Conservation (phyloP, 2,888 invertebrate genomes). For the Erebia epiphron region DNA sequence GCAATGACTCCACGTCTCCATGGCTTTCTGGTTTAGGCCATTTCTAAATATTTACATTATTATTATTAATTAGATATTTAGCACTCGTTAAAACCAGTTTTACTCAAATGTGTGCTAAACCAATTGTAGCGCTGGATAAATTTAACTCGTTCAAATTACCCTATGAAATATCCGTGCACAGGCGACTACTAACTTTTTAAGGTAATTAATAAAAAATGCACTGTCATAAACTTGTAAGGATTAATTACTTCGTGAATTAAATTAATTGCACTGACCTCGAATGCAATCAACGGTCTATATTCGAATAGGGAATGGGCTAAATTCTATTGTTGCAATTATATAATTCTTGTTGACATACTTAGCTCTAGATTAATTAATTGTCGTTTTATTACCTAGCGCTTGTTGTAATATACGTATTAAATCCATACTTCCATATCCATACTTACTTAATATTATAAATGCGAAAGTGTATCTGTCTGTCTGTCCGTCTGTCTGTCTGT, state of each 20-base stretch:
- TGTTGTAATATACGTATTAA: neutral
- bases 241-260: conserved; percentile 27
- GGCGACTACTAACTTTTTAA: conserved; percentile 8
- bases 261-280: conserved; percentile 38
- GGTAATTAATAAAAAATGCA: conserved; percentile 19
- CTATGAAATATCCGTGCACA: neutral
- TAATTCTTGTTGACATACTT: conserved; percentile 30
- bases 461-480: no score
- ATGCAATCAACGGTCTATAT: conserved; percentile 37
- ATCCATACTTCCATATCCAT: no score
- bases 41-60: no score
- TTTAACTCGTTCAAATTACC: neutral
- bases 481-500: no score
- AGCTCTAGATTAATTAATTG: conserved; percentile 25
- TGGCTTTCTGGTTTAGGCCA: no score
- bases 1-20: no score
- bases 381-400: conserved; percentile 21
- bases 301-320: conserved; percentile 37
- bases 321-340: conserved; percentile 31
- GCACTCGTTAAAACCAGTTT: no score
- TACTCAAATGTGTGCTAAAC: no score
- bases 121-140: neutral
- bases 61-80: no score
- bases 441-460: no score
- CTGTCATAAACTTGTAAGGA: conserved; percentile 23